These are phyloP conservation scores for Papilio machaon DNA, from an alignment of 1,140 invertebrate genomes.

Conservation along the genomic window DNA sequence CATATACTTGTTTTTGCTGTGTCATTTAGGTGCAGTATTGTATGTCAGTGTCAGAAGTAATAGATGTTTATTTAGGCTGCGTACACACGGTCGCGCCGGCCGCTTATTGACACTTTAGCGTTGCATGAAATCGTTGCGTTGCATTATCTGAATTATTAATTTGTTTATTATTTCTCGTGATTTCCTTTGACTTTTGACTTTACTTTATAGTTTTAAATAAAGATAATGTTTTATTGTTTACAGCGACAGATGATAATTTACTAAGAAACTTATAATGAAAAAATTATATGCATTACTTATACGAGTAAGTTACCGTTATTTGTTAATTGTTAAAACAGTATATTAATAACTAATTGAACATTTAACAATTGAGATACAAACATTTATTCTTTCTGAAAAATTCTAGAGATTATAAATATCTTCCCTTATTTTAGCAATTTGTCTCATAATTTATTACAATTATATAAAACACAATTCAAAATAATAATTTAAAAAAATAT, in stretches of 20 bases:
- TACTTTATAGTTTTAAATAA: too few species aligned
- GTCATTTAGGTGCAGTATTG: constrained; percentile 34
- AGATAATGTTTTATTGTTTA: too few species aligned
- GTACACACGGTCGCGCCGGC: constrained; percentile 47
- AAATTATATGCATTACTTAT: too few species aligned
- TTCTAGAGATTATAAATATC: too few species aligned
- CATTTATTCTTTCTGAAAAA: too few species aligned
- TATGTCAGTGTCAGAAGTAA: constrained; percentile 56
- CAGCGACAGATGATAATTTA: too few species aligned
- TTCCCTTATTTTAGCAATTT: neutral
- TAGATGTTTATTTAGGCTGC: constrained; percentile 72
- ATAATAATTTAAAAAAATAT: constrained; percentile 4
- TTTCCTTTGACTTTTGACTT: neutral
- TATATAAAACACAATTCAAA: neutral
- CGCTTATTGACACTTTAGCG: constrained; percentile 61
- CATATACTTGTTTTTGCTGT: neutral
- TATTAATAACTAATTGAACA: too few species aligned
- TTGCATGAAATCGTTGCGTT: constrained; percentile 58
- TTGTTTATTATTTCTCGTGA: constrained; percentile 30
- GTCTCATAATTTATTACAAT: neutral
- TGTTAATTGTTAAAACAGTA: too few species aligned
- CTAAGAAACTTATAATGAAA: too few species aligned
- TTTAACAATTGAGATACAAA: too few species aligned
- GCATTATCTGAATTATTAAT: constrained; percentile 44
- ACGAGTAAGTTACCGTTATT: too few species aligned